Conservation (phyloP, 2,888 invertebrate genomes). For the Ptilodon capucinus region DNA sequence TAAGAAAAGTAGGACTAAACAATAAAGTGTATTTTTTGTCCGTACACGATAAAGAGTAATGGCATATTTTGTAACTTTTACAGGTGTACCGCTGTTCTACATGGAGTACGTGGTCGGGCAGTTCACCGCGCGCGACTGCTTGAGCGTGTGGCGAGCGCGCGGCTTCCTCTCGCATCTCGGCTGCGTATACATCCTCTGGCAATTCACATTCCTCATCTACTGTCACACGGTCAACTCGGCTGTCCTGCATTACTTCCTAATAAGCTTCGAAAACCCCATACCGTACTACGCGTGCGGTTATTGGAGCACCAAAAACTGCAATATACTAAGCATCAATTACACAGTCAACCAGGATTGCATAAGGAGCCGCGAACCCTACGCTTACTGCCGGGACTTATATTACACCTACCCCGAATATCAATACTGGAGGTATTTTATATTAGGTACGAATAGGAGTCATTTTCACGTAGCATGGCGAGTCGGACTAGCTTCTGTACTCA, state of each 20-base stretch:
- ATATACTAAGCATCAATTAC: slow-evolving; percentile 52
- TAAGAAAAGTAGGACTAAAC: too few relatives aligned
- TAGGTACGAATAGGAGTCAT: slow-evolving; percentile 16
- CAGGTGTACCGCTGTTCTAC: slow-evolving; percentile 64
- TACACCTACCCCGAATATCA: slow-evolving; percentile 65
- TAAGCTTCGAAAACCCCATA: slow-evolving; percentile 64
- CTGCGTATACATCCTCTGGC: slow-evolving; percentile 55
- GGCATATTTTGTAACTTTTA: background rate
- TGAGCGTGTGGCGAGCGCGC: slow-evolving; percentile 61
- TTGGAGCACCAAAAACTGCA: slow-evolving; percentile 52
- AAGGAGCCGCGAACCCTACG: slow-evolving; percentile 23
- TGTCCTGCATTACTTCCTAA: slow-evolving; percentile 62
- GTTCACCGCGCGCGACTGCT: slow-evolving; percentile 64
- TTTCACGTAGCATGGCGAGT: slow-evolving; percentile 59
- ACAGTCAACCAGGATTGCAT: slow-evolving; percentile 63
- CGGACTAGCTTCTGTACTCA: slow-evolving; percentile 54
- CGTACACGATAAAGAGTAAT: too few relatives aligned
- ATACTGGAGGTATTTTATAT: slow-evolving; percentile 53
- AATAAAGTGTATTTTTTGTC: too few relatives aligned
- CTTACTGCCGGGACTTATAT: slow-evolving; percentile 48
- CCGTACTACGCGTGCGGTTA: slow-evolving; percentile 61
- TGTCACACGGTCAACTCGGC: slow-evolving; percentile 55
- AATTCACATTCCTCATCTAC: slow-evolving; percentile 43
- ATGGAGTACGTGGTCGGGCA: slow-evolving; percentile 68
- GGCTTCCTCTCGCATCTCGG: slow-evolving; percentile 62